These are phyloP conservation scores for Discoglossus pictus DNA, from an alignment of 2,797 vertebrate species.

Conservation along the genomic window DNA sequence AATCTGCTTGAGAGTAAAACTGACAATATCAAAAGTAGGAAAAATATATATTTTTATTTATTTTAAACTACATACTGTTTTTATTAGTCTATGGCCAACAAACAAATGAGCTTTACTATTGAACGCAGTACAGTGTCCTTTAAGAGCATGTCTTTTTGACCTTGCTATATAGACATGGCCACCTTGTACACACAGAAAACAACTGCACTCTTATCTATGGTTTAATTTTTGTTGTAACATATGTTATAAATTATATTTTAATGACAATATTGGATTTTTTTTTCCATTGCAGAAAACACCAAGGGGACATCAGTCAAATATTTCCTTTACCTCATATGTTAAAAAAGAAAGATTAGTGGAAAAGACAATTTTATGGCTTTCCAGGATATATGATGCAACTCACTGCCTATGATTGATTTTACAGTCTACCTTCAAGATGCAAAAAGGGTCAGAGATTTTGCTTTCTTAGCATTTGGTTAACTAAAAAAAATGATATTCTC, in stretches of 20 bases:
- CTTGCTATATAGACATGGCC: too few species aligned
- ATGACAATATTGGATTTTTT: constrained; percentile 55
- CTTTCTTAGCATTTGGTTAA: neutral
- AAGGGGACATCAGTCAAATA: constrained; percentile 51
- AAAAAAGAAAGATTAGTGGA: constrained; percentile 56
- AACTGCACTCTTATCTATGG: too few species aligned
- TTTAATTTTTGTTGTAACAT: constrained; percentile 37
- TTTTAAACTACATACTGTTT: too few species aligned
- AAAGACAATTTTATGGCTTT: constrained; percentile 62
- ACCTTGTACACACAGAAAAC: too few species aligned
- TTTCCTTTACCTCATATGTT: constrained; percentile 59
- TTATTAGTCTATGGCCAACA: too few species aligned
- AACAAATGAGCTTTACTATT: too few species aligned
- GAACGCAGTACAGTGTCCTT: too few species aligned
- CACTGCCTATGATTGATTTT: constrained; percentile 60
- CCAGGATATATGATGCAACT: constrained; percentile 61
- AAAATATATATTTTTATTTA: too few species aligned
- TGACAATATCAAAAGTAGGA: too few species aligned
- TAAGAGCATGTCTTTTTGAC: too few species aligned
- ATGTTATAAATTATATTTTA: constrained; percentile 51
- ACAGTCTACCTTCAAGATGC: constrained; percentile 55
- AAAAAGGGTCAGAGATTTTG: neutral
- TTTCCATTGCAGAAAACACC: constrained; percentile 44
- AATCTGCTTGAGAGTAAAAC: too few species aligned
- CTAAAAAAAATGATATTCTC: too few species aligned